Evolutionary conservation across 2,797 vertebrate species (phyloP).

Genomic region (Coccyzus lansbergi): DNA sequence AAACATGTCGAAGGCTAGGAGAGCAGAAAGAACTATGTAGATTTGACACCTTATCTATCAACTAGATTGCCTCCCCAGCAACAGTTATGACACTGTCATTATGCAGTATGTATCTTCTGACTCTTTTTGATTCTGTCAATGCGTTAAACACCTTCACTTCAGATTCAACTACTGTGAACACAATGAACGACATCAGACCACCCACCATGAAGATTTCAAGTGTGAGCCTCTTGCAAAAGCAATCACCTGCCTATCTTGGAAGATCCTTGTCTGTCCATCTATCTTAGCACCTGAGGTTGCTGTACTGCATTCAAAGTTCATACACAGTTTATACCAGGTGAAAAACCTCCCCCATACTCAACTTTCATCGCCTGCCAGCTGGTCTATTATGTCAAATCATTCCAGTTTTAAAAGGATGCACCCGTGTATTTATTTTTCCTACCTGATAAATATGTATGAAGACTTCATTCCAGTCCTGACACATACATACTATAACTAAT

Average conservation of each 20-base stretch:
- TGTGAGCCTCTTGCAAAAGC: neutral
- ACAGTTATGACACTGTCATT: neutral
- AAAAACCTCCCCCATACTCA: neutral
- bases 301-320: neutral
- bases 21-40: neutral
- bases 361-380: constrained; percentile 16
- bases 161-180: neutral
- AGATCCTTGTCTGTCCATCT: neutral
- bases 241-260: neutral
- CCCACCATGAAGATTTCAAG: neutral
- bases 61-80: neutral
- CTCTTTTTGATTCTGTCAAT: neutral
- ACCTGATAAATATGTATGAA: constrained; percentile 44
- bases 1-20: neutral
- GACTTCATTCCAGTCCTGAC: constrained; percentile 6
- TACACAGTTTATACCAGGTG: neutral
- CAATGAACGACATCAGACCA: neutral
- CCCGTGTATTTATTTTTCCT: neutral
- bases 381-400: neutral
- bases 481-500: neutral
- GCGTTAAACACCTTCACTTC: neutral
- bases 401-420: neutral
- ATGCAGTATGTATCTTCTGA: accelerated
- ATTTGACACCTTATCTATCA: neutral
- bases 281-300: neutral